phyloP scores from a whole-genome alignment of 2,888 invertebrate genomes.

The Drosophila ustulata region DNA sequence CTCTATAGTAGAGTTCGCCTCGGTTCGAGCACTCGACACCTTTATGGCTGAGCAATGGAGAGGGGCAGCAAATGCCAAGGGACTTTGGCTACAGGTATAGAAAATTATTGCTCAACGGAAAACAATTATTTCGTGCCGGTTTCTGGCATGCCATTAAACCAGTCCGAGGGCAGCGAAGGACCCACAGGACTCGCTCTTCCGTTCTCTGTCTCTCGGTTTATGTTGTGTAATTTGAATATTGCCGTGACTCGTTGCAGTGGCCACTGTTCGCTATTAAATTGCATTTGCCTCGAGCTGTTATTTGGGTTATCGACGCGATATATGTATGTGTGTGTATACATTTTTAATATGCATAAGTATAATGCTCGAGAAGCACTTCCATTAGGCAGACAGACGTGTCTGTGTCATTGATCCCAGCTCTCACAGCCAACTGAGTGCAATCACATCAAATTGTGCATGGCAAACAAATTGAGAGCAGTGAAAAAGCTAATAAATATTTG shows the following conservation, averaged over 20 bases:
- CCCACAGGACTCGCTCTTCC: constrained; percentile 8
- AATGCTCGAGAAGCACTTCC: not conserved
- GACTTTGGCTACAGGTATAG: constrained; percentile 54
- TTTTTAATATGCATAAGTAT: not conserved
- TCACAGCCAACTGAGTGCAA: constrained; percentile 7
- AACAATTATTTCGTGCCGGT: constrained; percentile 73
- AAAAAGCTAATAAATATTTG: not conserved
- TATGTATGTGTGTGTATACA: not conserved
- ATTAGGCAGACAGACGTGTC: constrained; percentile 7
- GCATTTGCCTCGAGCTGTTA: constrained; percentile 53
- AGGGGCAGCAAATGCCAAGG: constrained; percentile 41
- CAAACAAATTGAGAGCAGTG: constrained; percentile 7
- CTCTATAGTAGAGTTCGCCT: not conserved
- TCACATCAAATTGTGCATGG: constrained; percentile 13
- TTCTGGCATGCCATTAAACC: constrained; percentile 62
- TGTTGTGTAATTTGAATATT: constrained; percentile 67
- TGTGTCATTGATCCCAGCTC: constrained; percentile 33
- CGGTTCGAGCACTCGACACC: constrained; percentile 31
- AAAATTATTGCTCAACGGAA: constrained; percentile 79
- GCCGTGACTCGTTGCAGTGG: constrained; percentile 69
- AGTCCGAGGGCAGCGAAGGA: not conserved
- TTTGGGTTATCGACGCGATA: constrained; percentile 68
- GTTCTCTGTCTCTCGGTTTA: not conserved
- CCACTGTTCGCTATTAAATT: constrained; percentile 55
- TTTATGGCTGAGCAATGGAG: constrained; percentile 7